Base-by-base conservation (phyloP, 1,140 invertebrate genomes). In the Caenorhabditis briggsae region DNA sequence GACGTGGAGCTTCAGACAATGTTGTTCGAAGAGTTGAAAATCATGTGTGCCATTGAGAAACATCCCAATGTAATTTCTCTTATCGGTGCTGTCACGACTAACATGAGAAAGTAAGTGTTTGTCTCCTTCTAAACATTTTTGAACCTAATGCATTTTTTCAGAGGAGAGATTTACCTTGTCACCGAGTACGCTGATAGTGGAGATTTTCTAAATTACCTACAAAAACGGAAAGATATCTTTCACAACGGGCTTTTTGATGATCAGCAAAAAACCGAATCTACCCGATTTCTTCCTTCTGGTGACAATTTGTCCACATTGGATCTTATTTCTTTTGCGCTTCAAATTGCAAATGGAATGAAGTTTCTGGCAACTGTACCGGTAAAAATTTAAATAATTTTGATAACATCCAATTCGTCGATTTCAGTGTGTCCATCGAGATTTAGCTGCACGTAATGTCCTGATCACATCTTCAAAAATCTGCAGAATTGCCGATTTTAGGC, bases 381-480 rank as follows among this genome's bases (percentile, higher is more conserved):
- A n/a, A 59, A 50, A 70, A 5, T 18, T 20, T 53, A 53, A 9
- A 53, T 50, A 64, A 14, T 23, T 43, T 20, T 20, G 14, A 8
- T 23, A 48, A 3, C 11, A 25, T 58, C 14, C 0, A 33, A 6
- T 23, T 5, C 23, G 8, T 55, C 2, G 56, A 5, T 43, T 86
- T 82, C 61, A 86, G 82, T 87, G 86, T 55, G 89, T 88, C 43
- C 88, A 88, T 59, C 18, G 88, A 59, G 88, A 88, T 82, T 65
- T 88, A 33, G 88, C 88, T 11, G 82, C 82, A 6, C 20, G 88
- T 20, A 88, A 88, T 53, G 41, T 88, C 20, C 86, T 88, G 1
- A 33, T 88, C 5, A 88, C 85, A 2, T n/a, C 3, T 3, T 74
- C 65, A 61, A 74, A 50, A 55, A 84, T 74, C 48, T 50, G 48